Conservation (phyloP, 2,797 vertebrate genomes). For the Taenioides sp. region DNA sequence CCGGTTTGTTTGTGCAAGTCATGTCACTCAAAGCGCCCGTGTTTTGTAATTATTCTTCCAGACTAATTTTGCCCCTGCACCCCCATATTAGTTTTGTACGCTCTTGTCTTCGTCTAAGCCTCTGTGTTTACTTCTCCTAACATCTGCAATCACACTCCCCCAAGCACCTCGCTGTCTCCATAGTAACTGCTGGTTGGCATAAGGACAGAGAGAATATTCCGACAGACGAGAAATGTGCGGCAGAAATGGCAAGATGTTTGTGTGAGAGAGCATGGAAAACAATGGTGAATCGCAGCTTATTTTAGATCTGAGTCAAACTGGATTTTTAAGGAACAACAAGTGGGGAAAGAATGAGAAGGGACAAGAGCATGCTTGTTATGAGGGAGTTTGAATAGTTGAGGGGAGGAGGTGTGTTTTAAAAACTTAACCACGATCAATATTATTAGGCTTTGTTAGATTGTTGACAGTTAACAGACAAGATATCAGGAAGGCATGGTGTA, state of each 20-base stretch:
- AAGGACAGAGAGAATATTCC: conserved; percentile 52
- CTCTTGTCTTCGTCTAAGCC: conserved; percentile 54
- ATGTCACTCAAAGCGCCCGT: background rate
- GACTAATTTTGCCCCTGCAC: conserved; percentile 33
- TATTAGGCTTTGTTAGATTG: background rate
- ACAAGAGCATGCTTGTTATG: background rate
- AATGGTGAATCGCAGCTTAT: background rate
- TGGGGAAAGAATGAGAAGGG: background rate
- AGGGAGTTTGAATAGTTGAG: conserved; percentile 3
- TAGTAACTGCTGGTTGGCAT: conserved; percentile 86
- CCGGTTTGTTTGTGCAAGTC: background rate
- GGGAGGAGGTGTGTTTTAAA: background rate
- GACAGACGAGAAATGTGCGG: conserved; percentile 43
- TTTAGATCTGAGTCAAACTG: conserved; percentile 8
- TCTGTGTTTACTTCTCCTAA: conserved; percentile 72
- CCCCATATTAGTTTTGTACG: conserved; percentile 44
- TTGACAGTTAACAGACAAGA: background rate
- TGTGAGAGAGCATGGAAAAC: conserved; percentile 11
- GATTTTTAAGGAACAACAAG: conserved; percentile 6
- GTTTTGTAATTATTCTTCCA: conserved; percentile 27
- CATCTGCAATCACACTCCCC: conserved; percentile 80
- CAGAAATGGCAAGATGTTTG: conserved; percentile 39
- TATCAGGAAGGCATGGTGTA: background rate
- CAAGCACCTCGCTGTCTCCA: conserved; percentile 85
- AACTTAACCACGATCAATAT: background rate